Percentiles rank a stretch among this genome's conserved stretches.
Conservation (phyloP, 2,113 vertebrate genomes). For the Aphyosemion australe region DNA sequence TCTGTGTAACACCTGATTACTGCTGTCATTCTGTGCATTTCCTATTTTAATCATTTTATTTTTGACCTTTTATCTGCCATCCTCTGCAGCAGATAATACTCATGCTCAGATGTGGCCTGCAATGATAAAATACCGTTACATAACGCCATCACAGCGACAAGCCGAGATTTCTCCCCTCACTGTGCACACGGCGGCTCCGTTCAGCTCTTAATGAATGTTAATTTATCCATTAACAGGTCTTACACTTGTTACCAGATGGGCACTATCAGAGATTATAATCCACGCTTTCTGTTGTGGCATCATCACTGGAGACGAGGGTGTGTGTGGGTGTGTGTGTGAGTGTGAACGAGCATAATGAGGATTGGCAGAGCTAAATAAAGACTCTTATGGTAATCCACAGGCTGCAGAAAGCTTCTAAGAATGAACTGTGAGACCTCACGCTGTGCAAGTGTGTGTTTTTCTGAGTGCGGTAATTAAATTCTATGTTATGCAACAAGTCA, state of each 20-base stretch:
- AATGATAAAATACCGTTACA: constrained; percentile 46
- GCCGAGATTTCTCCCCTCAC: constrained; percentile 18
- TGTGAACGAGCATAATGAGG: constrained; percentile 57
- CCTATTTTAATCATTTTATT: background rate
- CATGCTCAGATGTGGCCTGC: constrained; percentile 19
- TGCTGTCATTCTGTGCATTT: background rate
- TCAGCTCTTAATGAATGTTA: background rate
- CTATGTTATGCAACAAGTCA: constrained; percentile 15
- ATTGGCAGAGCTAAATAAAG: constrained; percentile 75
- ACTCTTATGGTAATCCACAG: constrained; percentile 73
- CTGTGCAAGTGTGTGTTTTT: constrained; percentile 22
- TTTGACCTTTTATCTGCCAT: no score
- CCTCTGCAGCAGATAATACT: constrained; percentile 21
- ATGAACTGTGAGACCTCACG: constrained; percentile 46
- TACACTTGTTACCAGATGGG: constrained; percentile 9
- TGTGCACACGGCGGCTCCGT: constrained; percentile 5
- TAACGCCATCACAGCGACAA: constrained; percentile 40
- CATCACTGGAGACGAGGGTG: constrained; percentile 23
- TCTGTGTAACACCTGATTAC: background rate
- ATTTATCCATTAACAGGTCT: constrained; percentile 10
- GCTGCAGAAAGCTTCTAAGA: constrained; percentile 54
- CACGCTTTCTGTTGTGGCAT: constrained; percentile 23
- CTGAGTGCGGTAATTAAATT: background rate
- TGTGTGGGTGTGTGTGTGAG: constrained; percentile 5
- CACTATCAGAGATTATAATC: constrained; percentile 27